phyloP scores from a whole-genome alignment of 2,113 vertebrate genomes.

The Serilophus lunatus region DNA sequence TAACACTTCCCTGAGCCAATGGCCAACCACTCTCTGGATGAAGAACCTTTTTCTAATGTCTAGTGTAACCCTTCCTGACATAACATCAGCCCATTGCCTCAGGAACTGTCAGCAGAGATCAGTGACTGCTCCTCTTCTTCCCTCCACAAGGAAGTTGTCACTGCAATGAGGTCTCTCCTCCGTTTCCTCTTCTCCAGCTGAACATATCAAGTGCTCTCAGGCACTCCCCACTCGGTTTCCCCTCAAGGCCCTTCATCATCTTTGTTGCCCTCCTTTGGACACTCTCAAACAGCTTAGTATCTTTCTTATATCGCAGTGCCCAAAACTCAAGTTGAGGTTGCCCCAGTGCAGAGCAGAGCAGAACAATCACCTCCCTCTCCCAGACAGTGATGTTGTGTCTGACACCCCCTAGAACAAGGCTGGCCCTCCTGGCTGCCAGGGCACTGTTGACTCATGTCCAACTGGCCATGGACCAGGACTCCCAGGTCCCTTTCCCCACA shows the following conservation, averaged over 20 bases:
- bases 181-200: background rate
- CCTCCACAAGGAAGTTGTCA: background rate
- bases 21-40: background rate
- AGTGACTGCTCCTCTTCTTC: background rate
- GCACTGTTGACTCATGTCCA: background rate
- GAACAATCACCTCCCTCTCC: background rate
- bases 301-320: background rate
- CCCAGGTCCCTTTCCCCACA: too few relatives aligned
- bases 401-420: background rate
- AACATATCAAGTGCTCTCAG: background rate
- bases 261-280: background rate
- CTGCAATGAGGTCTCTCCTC: background rate
- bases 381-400: background rate
- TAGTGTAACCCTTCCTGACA: background rate
- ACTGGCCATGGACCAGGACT: background rate
- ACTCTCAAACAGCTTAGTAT: background rate
- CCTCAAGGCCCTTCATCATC: background rate
- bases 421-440: background rate
- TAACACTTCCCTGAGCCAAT: background rate
- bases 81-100: background rate
- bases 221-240: background rate
- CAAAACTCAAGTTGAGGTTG: background rate
- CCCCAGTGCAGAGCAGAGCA: background rate
- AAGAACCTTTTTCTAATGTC: background rate
- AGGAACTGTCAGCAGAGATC: background rate